Conservation (phyloP, 2,113 vertebrate genomes). For the Lepidothrix coronata region DNA sequence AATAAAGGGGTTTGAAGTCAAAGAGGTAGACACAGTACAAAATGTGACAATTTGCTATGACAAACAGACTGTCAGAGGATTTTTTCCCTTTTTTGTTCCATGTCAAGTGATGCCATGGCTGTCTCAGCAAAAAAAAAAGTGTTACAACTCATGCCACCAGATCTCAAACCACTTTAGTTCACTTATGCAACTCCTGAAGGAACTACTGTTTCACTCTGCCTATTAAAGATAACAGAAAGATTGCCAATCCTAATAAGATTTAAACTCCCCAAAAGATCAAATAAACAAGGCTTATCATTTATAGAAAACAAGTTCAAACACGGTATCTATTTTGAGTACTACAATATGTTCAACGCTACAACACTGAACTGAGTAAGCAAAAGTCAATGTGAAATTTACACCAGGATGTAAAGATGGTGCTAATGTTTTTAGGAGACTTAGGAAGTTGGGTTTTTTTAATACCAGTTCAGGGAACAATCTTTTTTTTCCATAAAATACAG, state of each 20-base stretch:
- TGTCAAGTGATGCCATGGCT: not conserved
- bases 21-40: not conserved
- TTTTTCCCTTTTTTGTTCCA: not conserved
- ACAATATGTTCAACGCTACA: not conserved
- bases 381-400: not conserved
- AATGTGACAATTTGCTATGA: not conserved
- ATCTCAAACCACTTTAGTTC: not conserved
- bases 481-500: not conserved
- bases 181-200: not conserved
- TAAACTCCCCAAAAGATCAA: not conserved
- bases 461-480: not conserved
- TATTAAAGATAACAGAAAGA: not conserved
- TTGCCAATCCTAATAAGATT: not conserved
- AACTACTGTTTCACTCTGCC: not conserved
- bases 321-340: not conserved
- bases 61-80: not conserved
- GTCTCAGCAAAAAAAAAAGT: not conserved
- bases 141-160: not conserved
- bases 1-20: not conserved
- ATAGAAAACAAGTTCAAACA: not conserved
- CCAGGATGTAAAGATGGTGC: not conserved
- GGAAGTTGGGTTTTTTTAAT: not conserved
- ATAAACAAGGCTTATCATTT: not conserved
- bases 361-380: not conserved
- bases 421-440: not conserved